Evolutionary conservation across 2,113 vertebrate species (phyloP).

Genomic region (Trichomycterus rosablanca): DNA sequence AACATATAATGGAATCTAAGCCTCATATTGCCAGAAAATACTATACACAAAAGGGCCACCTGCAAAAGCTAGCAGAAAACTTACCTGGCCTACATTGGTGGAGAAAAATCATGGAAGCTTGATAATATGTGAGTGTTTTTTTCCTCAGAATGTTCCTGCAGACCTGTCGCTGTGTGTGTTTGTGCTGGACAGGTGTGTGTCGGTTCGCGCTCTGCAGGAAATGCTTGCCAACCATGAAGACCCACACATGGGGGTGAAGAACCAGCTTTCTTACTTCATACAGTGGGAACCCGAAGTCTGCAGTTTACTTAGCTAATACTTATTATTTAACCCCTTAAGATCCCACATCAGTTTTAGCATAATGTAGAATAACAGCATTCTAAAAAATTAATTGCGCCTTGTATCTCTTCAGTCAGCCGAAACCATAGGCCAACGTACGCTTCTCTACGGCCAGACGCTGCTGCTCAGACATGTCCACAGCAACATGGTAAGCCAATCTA

Average conservation of each 20-base stretch:
- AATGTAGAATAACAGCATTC: no score
- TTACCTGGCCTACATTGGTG: no score
- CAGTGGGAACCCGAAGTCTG: no score
- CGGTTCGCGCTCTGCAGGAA: slow-evolving; percentile 70
- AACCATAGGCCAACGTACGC: slow-evolving; percentile 79
- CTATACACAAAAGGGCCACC: no score
- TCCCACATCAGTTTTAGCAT: no score
- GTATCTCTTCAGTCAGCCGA: slow-evolving; percentile 68
- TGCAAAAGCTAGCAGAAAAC: no score
- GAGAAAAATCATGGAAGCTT: not conserved
- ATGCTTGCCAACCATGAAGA: slow-evolving; percentile 57
- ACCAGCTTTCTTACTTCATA: not conserved
- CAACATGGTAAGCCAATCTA: slow-evolving; percentile 74
- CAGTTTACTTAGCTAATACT: no score
- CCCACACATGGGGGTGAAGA: slow-evolving; percentile 50
- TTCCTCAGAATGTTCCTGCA: slow-evolving; percentile 67
- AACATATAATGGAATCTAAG: no score
- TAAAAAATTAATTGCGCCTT: not conserved
- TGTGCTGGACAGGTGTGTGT: slow-evolving; percentile 64
- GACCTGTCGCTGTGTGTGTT: slow-evolving; percentile 67
- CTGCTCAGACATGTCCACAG: slow-evolving; percentile 88
- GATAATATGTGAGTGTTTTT: slow-evolving; percentile 6
- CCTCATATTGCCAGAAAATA: no score
- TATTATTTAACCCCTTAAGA: no score
- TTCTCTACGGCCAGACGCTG: slow-evolving; percentile 89